Percentiles rank a stretch among this genome's conserved stretches.
Conservation (phyloP, 2,797 vertebrate genomes). For the Alca torda region DNA sequence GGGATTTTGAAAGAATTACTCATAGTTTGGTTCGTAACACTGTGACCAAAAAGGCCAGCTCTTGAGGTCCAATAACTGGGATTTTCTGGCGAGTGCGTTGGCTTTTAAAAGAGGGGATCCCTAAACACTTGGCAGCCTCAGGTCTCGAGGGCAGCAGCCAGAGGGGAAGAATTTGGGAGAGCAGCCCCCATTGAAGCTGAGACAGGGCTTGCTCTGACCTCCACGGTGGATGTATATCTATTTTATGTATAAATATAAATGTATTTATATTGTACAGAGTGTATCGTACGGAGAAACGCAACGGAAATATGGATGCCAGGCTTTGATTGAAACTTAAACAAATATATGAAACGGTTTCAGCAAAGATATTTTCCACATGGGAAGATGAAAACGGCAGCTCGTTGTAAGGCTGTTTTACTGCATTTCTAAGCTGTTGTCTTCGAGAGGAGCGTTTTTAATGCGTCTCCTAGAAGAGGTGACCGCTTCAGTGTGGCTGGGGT, state of each 20-base stretch:
- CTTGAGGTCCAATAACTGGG: not conserved
- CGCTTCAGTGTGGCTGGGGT: not conserved
- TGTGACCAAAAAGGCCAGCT: not conserved
- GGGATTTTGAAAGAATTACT: not conserved
- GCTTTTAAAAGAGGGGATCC: not conserved
- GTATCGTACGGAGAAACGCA: not conserved
- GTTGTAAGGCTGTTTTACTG: not conserved
- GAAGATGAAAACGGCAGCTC: not conserved
- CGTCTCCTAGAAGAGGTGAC: not conserved
- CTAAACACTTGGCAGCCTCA: not conserved
- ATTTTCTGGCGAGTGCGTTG: not conserved
- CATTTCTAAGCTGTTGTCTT: not conserved
- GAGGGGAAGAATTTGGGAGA: not conserved
- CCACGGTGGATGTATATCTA: not conserved
- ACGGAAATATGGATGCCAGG: not conserved
- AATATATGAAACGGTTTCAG: not conserved
- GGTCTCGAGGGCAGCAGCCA: not conserved
- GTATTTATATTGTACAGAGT: no score
- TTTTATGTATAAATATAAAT: not conserved
- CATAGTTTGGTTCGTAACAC: fast-evolving
- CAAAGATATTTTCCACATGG: not conserved
- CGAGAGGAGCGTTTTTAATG: not conserved
- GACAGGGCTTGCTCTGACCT: not conserved
- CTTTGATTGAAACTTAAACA: not conserved
- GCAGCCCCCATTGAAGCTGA: not conserved